Evolutionary conservation across 2,113 vertebrate species (phyloP), one percentile per base, ranked within the genome.

Genomic region (Phocoena phocoena): DNA sequence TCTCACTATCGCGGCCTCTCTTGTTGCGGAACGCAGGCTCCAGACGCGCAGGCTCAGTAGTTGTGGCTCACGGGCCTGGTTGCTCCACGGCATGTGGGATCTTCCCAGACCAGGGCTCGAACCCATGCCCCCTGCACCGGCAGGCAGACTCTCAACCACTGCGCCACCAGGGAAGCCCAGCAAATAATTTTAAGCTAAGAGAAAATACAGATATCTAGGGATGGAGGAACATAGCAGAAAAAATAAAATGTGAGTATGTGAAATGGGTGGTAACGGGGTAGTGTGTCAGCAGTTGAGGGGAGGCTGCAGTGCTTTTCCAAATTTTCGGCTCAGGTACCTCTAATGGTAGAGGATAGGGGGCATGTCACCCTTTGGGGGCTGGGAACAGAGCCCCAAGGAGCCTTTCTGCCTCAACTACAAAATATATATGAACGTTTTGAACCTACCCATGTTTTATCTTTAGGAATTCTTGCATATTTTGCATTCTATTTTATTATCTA

Each of bases 221-320:
- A 79, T 92, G 44, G 26, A n/a, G 41, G 38, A 77, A 60, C 36
- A 80, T 18, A 91, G 53, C 44, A 86, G 23, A 36, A 96, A 93
- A 84, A 33, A 44, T 96, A 91, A 88, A 92, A 60, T 96, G 38
- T 88, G 47, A 85, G 14, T 92, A 17, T 88, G 55, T 95, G 84
- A 65, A 44, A 18, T 38, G 17, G 25, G 26, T 79, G 31, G 7
- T 38, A 41, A 33, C 62, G 15, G 70, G 23, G 1, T 33, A 50
- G 28, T 83, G 80, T n/a, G n/a, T 47, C 28, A 21, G 26, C 81
- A 83, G 44, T 76, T 95, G 68, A 83, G 74, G 25, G n/a, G 12
- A 14, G 6, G 5, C 17, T 91, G 6, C 82, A 65, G n/a, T 55
- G 79, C 33, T 93, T 82, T 93, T 83, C 67, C 65, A 14, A 74